Base-by-base conservation (phyloP, 2,797 vertebrate species). In the Anabacerthia variegaticeps region DNA sequence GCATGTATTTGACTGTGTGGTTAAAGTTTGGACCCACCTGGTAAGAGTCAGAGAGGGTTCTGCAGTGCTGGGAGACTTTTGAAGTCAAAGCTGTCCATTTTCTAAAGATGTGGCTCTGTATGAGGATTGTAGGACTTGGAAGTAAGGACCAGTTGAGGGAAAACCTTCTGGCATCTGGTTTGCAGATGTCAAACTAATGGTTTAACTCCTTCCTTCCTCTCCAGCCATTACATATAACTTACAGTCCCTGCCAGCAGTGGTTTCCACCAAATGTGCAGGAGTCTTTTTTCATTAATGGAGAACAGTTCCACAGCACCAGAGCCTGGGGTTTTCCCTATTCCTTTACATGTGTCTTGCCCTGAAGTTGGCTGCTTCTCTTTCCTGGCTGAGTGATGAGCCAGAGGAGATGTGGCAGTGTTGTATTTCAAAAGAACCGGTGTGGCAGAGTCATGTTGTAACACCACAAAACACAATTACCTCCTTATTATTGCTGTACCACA, bases 151-250 rank as follows among this genome's bases (percentile, higher is more conserved):
- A 52, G 8, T 1, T 43, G 80, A 75, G 36, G 58, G 80, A 37
- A 78, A 85, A 49, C 37, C 54, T 43, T 41, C 28, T 85, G 62
- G 71, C 66, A 68, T 56, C 72, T 65, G 73, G 44, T 75, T 20
- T 73, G 62, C 63, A 88, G 51, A 26, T 90, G 80, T 74, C 75
- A 59, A 3, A 27, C 32, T 48, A 23, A 30, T 59, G 51, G 26
- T 86, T 92, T 89, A 85, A 88, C 82, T 73, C 80, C 69, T 85
- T 85, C 43, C 65, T 86, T 89, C 71, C 46, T 87, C 61, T 67
- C 52, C 71, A 85, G 49, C 86, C 13, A 0, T 58, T 66, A 71
- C 13, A 24, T 6, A 15, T n/a, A 66, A n/a, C 52, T 52, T 83
- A 28, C 13, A 13, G 37, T 61, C 85, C 78, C 71, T 89, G 44